Percentiles rank a stretch among this genome's conserved stretches.
Conservation (phyloP, 2,113 vertebrate species). For the Mirounga angustirostris region DNA sequence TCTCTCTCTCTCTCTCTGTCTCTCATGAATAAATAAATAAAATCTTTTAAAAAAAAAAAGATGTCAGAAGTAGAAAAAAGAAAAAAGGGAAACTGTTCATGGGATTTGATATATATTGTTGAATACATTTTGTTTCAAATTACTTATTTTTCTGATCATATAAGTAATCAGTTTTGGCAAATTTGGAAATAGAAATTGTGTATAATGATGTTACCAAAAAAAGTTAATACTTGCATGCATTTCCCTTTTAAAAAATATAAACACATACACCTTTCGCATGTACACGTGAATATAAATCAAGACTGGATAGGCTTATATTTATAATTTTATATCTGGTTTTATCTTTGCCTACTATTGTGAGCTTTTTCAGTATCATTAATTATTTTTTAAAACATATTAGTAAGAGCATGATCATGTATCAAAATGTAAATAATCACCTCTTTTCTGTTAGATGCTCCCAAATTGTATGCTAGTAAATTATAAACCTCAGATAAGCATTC, state of each 20-base stretch:
- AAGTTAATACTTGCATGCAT: not conserved
- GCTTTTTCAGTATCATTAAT: not conserved
- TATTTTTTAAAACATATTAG: not conserved
- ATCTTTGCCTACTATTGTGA: not conserved
- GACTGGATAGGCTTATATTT: not conserved
- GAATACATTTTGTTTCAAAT: not conserved
- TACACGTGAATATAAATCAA: not conserved
- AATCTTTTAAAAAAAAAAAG: too few relatives aligned
- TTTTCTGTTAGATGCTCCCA: not conserved
- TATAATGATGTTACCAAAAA: not conserved
- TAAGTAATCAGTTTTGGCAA: not conserved
- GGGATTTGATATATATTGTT: not conserved
- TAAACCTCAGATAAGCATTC: not conserved
- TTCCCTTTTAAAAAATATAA: not conserved
- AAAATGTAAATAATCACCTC: conserved; percentile 28
- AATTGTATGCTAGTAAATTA: not conserved
- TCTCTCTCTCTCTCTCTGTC: too few relatives aligned
- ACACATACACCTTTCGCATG: not conserved
- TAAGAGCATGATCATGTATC: not conserved
- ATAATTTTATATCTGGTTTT: not conserved
- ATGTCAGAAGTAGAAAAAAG: not conserved
- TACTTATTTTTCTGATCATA: not conserved
- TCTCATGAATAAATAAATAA: too few relatives aligned
- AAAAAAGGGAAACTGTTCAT: not conserved
- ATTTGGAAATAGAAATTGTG: not conserved